phyloP scores from a whole-genome alignment of 2,888 invertebrate genomes.

The Beris morrisii region DNA sequence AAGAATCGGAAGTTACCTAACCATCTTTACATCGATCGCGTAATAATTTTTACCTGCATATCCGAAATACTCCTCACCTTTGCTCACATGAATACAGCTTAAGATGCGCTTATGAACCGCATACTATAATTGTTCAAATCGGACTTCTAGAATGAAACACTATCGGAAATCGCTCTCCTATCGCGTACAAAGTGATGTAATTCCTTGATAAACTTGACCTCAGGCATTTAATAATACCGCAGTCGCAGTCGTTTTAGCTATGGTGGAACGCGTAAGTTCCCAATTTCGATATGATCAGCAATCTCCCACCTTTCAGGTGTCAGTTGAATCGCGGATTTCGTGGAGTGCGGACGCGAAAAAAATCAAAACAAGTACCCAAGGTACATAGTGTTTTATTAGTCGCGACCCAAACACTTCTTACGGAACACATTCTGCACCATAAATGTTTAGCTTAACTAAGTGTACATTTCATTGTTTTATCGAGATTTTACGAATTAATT shows the following conservation, averaged over 20 bases:
- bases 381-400: too few relatives aligned
- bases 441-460: too few relatives aligned
- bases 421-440: background rate
- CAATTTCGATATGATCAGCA: slow-evolving; percentile 36
- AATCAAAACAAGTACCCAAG: background rate
- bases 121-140: too few relatives aligned
- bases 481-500: too few relatives aligned
- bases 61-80: too few relatives aligned
- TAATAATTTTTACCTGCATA: too few relatives aligned
- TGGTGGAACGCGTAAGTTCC: slow-evolving; percentile 10
- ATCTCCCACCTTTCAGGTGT: slow-evolving; percentile 38
- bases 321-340: slow-evolving; percentile 39
- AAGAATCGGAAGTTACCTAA: too few relatives aligned
- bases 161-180: slow-evolving; percentile 20
- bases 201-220: slow-evolving; percentile 37
- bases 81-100: too few relatives aligned
- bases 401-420: background rate
- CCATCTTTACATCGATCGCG: too few relatives aligned
- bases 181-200: slow-evolving; percentile 35
- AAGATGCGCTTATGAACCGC: too few relatives aligned
- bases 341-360: slow-evolving; percentile 37
- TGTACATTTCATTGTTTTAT: too few relatives aligned
- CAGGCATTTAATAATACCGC: slow-evolving; percentile 34
- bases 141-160: too few relatives aligned
- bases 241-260: background rate